Conservation (phyloP, 1,140 invertebrate genomes). For the Drosophila sucinea region DNA sequence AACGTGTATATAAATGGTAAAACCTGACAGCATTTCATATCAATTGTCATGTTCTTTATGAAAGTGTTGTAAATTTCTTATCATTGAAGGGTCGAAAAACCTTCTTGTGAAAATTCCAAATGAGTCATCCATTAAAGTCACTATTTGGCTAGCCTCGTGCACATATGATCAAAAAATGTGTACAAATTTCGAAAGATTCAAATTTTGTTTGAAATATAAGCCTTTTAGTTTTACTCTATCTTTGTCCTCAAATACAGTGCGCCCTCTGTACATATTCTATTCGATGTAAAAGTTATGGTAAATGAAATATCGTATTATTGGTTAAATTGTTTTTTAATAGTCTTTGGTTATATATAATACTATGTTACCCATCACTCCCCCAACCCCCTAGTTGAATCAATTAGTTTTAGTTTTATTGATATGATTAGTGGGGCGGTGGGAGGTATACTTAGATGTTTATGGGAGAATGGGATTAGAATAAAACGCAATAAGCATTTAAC, state of each 20-base stretch:
- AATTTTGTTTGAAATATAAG: too few species aligned
- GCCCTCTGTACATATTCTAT: too few species aligned
- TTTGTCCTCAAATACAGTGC: too few species aligned
- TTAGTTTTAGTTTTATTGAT: conserved; percentile 2
- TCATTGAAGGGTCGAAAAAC: not conserved
- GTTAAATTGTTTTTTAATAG: too few species aligned
- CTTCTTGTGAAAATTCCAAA: not conserved
- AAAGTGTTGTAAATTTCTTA: not conserved
- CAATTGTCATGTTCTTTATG: not conserved
- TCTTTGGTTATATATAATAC: too few species aligned
- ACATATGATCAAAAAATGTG: too few species aligned
- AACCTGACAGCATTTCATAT: not conserved
- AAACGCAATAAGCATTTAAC: conserved; percentile 41
- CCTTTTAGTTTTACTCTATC: too few species aligned
- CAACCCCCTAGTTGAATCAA: not conserved
- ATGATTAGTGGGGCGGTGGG: too few species aligned
- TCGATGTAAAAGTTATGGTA: too few species aligned
- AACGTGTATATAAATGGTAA: not conserved
- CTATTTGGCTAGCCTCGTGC: not conserved
- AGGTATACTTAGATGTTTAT: conserved; percentile 1
- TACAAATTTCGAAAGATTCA: too few species aligned
- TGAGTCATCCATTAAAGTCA: not conserved
- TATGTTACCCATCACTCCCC: too few species aligned
- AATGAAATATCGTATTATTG: too few species aligned
- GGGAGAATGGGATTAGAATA: conserved; percentile 20